A percentile compares a stretch with the other conserved stretches of the same genome.
These are phyloP conservation scores for Asbolus verrucosus DNA, from an alignment of 1,140 invertebrate genomes.

Conservation along the genomic window DNA sequence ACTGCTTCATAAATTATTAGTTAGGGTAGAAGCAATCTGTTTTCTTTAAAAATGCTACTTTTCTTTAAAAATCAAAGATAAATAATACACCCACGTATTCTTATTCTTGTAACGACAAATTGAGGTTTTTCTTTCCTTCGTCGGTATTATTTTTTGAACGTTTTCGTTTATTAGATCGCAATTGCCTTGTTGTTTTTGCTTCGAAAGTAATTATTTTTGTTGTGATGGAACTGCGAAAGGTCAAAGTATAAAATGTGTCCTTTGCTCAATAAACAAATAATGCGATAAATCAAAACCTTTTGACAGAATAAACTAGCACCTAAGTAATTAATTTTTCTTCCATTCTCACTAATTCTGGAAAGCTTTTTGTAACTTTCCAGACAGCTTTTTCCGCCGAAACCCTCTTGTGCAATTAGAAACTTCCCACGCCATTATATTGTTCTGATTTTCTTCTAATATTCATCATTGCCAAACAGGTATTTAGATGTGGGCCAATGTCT, in stretches of 20 bases:
- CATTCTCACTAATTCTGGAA: conserved; percentile 6
- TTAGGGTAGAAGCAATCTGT: no score
- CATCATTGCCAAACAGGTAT: not conserved
- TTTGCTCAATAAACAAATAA: conserved; percentile 6
- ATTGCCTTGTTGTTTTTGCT: no score
- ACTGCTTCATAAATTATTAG: no score
- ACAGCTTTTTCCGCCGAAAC: not conserved
- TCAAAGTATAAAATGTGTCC: not conserved
- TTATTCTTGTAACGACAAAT: no score
- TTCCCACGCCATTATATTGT: conserved; percentile 9
- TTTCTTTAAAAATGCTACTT: no score
- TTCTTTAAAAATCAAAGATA: no score
- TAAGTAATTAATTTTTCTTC: conserved; percentile 34
- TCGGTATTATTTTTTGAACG: no score
- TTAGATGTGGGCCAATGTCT: not conserved
- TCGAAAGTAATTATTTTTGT: no score
- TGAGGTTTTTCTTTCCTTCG: no score
- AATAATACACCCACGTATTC: no score
- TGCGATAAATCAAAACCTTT: conserved; percentile 11
- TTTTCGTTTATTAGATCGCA: no score
- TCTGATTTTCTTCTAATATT: conserved; percentile 4
- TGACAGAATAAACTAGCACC: conserved; percentile 1
- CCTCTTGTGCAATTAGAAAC: conserved; percentile 19
- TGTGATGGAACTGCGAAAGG: not conserved
- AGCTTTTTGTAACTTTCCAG: conserved; percentile 30